Evolutionary conservation across 2,797 vertebrate genomes (phyloP), one percentile per base, ranked within the genome.

Genomic region (Macropodus opercularis): DNA sequence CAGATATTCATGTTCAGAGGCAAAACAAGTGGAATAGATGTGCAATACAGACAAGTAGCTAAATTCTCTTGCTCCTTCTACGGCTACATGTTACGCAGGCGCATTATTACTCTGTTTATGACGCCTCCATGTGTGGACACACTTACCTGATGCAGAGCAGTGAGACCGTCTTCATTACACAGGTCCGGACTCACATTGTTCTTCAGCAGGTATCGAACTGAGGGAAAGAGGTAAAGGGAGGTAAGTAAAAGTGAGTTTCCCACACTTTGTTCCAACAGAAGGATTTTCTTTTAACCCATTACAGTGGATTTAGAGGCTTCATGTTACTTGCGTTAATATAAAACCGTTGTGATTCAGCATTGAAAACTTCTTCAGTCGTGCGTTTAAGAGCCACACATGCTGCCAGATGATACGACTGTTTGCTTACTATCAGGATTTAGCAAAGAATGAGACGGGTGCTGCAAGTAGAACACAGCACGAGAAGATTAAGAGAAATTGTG

Each of bases 141-240:
- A n/a, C 89, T 91, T 89, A 99, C 97, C 96, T 99, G 97, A 80
- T 99, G 97, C 84, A 99, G 92, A 42, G 97, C 96, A 1, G 97
- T 98, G 75, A 99, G 91, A 62, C 97, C 97, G 0, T 99, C 97
- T 85, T 99, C 97, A 0, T 99, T 99, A 87, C 95, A 96, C 71
- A 99, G 92, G 84, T 99, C 95, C 1, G 97, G 96, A 87, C 94
- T 96, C 82, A 98, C 91, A 51, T 95, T 96, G 66, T 93, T 97
- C 91, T 94, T 97, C 89, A 99, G 92, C 86, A 99, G 85, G 85
- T 95, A 95, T 59, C 95, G 94, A 17, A 99, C 96, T 98, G 91
- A 43, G 19, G 70, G 49, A 63, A 47, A 68, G 42, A 72, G 10
- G 67, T 15, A 75, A 0, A 18, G 21, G 59, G 24, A 53, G 63